Conservation (phyloP, 2,113 vertebrate species). For the Actinemys pallida region DNA sequence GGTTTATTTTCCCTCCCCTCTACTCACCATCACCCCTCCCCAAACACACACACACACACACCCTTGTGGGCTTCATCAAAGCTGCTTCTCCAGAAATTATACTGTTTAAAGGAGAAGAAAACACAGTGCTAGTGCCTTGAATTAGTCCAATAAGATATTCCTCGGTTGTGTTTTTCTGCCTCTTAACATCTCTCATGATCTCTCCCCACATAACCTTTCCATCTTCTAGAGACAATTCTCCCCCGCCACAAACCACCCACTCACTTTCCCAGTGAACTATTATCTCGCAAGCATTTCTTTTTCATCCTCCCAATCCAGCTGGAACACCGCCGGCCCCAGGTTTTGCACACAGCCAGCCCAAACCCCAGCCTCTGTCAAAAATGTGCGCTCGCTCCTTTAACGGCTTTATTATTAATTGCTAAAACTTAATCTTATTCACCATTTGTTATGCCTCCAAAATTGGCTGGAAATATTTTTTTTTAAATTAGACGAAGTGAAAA, state of each 20-base stretch:
- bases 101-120: neutral
- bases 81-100: neutral
- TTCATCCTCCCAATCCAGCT: neutral
- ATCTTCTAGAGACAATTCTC: neutral
- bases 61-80: neutral
- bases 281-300: neutral
- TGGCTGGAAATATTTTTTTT: constrained; percentile 46
- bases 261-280: neutral
- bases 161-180: neutral
- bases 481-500: constrained; percentile 52
- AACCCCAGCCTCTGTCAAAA: neutral
- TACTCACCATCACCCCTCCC: neutral
- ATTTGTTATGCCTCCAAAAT: constrained; percentile 49
- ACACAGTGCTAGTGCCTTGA: neutral
- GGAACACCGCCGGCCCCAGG: accelerated
- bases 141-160: accelerated
- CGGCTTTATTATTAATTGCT: constrained; percentile 54
- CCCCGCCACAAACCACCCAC: neutral
- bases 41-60: neutral
- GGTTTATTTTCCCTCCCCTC: constrained; percentile 59
- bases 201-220: neutral
- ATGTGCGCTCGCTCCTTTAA: constrained; percentile 18
- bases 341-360: neutral
- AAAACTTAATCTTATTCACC: constrained; percentile 63
- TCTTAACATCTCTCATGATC: neutral